phyloP scores from a whole-genome alignment of 2,888 invertebrate species.

The Ophion ellenae region DNA sequence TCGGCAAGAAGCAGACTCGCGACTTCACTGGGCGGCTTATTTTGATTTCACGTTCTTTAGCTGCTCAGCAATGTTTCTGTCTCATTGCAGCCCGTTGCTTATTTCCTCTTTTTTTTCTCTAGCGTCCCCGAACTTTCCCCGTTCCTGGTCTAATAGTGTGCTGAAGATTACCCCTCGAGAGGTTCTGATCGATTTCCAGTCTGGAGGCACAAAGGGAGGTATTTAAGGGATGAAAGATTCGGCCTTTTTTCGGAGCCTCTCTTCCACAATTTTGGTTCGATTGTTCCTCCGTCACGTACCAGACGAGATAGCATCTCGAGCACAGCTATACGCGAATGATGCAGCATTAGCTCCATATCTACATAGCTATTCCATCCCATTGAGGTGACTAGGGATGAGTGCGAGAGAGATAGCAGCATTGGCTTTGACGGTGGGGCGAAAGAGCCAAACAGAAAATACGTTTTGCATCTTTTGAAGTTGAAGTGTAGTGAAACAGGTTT shows the following conservation, averaged over 20 bases:
- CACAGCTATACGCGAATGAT: no score
- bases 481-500: no score
- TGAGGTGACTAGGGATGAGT: no score
- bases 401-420: no score
- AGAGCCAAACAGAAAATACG: no score
- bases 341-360: no score
- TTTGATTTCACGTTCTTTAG: constrained; percentile 58
- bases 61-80: constrained; percentile 51
- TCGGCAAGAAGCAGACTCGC: constrained; percentile 36
- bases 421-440: no score
- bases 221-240: background rate
- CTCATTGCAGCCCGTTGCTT: constrained; percentile 20
- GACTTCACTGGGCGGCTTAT: constrained; percentile 52
- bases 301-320: no score
- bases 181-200: background rate
- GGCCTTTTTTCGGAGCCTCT: background rate
- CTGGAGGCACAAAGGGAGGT: background rate
- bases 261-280: background rate
- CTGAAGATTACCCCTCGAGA: background rate
- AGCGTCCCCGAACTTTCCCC: background rate
- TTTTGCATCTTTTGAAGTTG: no score
- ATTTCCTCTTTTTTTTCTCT: constrained; percentile 25
- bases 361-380: no score
- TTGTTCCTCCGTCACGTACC: no score
- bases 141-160: background rate